Evolutionary conservation across 1,140 invertebrate species (phyloP).

Genomic region (Drosophila nigromelanica): DNA sequence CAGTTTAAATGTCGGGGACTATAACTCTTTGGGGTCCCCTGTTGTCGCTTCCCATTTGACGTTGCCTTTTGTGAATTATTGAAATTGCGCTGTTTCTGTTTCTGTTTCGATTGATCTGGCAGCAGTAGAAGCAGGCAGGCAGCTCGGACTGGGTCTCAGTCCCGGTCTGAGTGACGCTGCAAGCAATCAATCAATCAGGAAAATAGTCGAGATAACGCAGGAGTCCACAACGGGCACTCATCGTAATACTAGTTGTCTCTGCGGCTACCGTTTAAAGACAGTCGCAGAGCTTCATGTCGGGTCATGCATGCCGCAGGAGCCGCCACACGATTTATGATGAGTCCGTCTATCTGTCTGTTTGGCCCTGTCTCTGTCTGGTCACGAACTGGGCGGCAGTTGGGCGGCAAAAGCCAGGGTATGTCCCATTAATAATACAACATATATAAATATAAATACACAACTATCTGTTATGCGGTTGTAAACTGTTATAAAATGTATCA

Average conservation of each 20-base stretch:
- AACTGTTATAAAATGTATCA: too few species aligned
- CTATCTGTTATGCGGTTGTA: constrained; percentile 2
- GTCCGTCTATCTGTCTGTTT: neutral
- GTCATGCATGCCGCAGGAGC: constrained; percentile 6
- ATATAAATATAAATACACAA: neutral
- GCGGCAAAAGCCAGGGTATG: neutral
- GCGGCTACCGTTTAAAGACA: constrained; percentile 32
- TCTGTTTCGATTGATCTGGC: constrained; percentile 60
- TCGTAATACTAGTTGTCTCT: constrained; percentile 13
- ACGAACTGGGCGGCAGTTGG: constrained; percentile 20
- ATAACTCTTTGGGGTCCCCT: constrained; percentile 61
- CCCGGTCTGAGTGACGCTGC: constrained; percentile 38
- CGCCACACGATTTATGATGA: constrained; percentile 24
- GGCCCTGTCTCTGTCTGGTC: constrained; percentile 10
- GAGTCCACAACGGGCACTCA: neutral
- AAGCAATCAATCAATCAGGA: constrained; percentile 73
- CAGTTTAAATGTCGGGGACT: constrained; percentile 43
- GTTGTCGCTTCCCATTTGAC: constrained; percentile 24
- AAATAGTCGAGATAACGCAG: constrained; percentile 58
- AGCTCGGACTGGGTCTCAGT: constrained; percentile 25
- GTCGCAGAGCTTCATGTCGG: constrained; percentile 8
- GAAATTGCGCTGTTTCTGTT: constrained; percentile 73
- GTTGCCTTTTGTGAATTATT: constrained; percentile 80
- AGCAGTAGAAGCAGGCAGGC: constrained; percentile 25
- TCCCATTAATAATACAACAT: neutral